Conservation (phyloP, 2,888 invertebrate species). For the Rotaria macrura region DNA sequence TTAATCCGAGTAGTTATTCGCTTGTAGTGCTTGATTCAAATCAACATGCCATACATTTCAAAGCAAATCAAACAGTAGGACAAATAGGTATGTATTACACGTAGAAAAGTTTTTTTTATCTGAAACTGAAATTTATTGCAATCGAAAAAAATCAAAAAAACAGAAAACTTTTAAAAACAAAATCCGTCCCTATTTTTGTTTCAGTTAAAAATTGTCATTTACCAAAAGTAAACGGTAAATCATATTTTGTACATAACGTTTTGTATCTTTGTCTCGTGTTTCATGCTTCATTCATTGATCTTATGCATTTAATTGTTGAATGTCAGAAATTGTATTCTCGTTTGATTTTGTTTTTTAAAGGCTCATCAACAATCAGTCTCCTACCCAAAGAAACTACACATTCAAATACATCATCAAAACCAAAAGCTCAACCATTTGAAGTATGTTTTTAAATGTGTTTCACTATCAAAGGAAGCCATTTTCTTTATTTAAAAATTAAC, state of each 20-base stretch:
- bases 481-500: background rate
- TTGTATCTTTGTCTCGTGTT: background rate
- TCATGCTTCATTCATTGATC: background rate
- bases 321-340: background rate
- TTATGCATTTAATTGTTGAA: background rate
- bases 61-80: constrained; percentile 66
- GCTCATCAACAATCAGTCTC: constrained; percentile 3
- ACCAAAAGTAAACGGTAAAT: constrained; percentile 15
- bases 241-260: background rate
- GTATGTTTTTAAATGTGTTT: background rate
- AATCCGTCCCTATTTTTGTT: background rate
- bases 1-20: constrained; percentile 60
- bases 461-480: background rate
- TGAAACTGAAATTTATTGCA: too few relatives aligned
- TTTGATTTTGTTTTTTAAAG: background rate
- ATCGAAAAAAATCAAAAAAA: background rate
- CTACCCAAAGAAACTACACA: background rate
- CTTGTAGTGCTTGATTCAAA: constrained; percentile 58
- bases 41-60: constrained; percentile 56
- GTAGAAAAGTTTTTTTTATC: too few relatives aligned
- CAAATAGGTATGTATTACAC: constrained; percentile 47
- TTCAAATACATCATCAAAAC: background rate
- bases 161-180: too few relatives aligned
- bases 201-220: constrained; percentile 12
- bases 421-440: background rate